phyloP scores from a whole-genome alignment of 2,113 vertebrate species.

The Gorilla gorilla region DNA sequence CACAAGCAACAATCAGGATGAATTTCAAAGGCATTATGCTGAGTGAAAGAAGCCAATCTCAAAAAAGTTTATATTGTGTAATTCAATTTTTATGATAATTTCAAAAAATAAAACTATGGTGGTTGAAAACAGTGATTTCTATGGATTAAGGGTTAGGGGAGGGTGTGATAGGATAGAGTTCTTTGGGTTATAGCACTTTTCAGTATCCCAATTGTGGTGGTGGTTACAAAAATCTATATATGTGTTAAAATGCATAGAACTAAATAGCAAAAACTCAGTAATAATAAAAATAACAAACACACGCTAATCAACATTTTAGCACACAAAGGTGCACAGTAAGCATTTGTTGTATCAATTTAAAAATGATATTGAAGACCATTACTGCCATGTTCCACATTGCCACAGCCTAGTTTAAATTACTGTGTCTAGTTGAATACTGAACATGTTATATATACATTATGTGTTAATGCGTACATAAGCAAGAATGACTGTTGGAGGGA shows the following conservation, averaged over 20 bases:
- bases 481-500: not conserved
- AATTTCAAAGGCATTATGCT: not conserved
- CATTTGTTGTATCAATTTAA: not conserved
- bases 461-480: not conserved
- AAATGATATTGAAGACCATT: not conserved
- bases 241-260: not conserved
- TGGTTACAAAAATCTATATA: not conserved
- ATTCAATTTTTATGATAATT: not conserved
- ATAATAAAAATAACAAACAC: not conserved
- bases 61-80: not conserved
- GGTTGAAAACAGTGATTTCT: not conserved
- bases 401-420: not conserved
- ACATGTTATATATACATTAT: too few species aligned
- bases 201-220: not conserved
- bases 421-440: too few species aligned
- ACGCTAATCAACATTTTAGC: not conserved
- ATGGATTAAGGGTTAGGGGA: not conserved
- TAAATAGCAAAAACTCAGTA: not conserved
- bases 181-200: not conserved
- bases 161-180: not conserved
- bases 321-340: not conserved
- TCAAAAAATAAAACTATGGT: not conserved
- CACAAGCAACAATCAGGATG: not conserved
- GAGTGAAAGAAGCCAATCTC: not conserved
- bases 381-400: not conserved